Evolutionary conservation across 1,140 invertebrate genomes (phyloP), one percentile per base, ranked within the genome.

Genomic region (Drosophila willistoni): DNA sequence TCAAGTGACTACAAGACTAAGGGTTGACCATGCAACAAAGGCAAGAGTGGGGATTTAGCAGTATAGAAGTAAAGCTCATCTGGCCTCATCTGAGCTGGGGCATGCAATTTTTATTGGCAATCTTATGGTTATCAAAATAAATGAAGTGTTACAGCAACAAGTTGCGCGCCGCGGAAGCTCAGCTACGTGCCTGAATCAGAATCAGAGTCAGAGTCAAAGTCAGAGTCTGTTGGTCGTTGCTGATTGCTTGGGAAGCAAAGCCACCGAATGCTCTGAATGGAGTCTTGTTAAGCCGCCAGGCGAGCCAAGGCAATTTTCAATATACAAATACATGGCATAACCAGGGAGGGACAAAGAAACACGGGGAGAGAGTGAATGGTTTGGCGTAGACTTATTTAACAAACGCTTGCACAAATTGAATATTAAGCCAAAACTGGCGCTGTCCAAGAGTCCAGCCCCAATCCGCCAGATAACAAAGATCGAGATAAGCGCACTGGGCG

Each of bases 111-210:
- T 84, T 79, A 82, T 82, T 87, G 79, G 83, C 83, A 87, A 87
- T 87, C 84, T 87, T 87, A 89, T 87, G 84, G 77, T 90, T 89
- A 89, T 89, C 85, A 89, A 84, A 89, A 84, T 89, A 90, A 89
- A 89, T 89, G 85, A 89, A 89, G 85, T 90, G 84, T 87, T 87
- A 78, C 77, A 76, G 78, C 77, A 81, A 86, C 82, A 79, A 86
- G 75, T 81, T 86, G 71, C 66, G 71, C 71, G 77, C 67, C 73
- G 83, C 83, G 83, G 72, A 82, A 86, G 83, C 83, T 56, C n/a
- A 42, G 62, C 63, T 85, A 81, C 82, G 82, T 86, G 82, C 81
- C 64, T 62, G 73, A 57, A 51, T 51, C 19, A 22, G 73, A 57
- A 51, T 51, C 19, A 22, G 19, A 22, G 19, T 22, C 73, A 36